Percentiles rank a stretch among this genome's conserved stretches.
phyloP scores from a whole-genome alignment of 2,888 invertebrate species.

The Lamellibrachia satsuma region DNA sequence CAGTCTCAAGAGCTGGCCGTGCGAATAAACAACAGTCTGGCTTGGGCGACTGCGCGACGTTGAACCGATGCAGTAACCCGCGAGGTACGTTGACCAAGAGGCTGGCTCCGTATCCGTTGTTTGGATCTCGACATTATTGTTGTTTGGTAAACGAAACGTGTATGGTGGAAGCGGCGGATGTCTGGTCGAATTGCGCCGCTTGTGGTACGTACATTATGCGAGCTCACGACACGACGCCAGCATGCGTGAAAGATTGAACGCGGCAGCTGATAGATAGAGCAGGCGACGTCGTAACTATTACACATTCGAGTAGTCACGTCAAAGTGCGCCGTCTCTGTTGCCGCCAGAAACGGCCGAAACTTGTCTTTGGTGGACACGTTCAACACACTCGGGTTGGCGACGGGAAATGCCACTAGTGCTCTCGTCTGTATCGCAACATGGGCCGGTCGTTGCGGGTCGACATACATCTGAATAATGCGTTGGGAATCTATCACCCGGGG shows the following conservation, averaged over 20 bases:
- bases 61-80: background rate
- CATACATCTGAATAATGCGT: slow-evolving; percentile 32
- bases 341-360: background rate
- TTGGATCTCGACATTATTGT: background rate
- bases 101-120: background rate
- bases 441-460: background rate
- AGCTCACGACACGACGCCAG: background rate
- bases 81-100: background rate
- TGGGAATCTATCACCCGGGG: slow-evolving; percentile 41
- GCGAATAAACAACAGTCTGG: slow-evolving; percentile 7
- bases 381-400: background rate
- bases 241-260: background rate
- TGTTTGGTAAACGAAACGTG: background rate
- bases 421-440: background rate
- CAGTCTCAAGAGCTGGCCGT: background rate
- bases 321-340: background rate
- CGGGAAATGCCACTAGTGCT: background rate
- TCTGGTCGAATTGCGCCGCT: background rate
- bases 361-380: background rate
- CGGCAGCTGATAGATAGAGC: slow-evolving; percentile 14
- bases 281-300: background rate
- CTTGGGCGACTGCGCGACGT: background rate
- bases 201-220: slow-evolving; percentile 5
- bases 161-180: background rate
- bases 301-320: background rate